phyloP scores from a whole-genome alignment of 2,797 vertebrate species.

The Cichlasoma orientale region DNA sequence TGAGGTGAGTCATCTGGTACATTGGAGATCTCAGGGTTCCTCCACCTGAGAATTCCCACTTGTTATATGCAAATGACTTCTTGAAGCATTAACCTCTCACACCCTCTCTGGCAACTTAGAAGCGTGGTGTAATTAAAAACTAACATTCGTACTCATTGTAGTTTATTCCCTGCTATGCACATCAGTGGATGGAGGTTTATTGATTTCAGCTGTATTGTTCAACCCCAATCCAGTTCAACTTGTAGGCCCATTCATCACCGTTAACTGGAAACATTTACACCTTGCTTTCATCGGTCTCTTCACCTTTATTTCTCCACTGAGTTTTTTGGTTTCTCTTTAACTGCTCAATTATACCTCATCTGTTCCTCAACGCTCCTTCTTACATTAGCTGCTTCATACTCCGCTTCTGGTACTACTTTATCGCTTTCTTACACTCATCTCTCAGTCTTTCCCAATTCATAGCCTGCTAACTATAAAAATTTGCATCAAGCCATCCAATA shows the following conservation, averaged over 20 bases:
- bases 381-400: neutral
- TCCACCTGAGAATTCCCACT: neutral
- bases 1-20: neutral
- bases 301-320: neutral
- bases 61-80: slow-evolving; percentile 10
- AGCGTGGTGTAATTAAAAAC: slow-evolving; percentile 1
- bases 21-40: neutral
- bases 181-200: neutral
- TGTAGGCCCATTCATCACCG: neutral
- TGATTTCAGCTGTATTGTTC: neutral
- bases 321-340: neutral
- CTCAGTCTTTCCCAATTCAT: slow-evolving; percentile 18
- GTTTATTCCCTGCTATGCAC: neutral
- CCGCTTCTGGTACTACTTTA: slow-evolving; percentile 8
- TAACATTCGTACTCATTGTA: neutral
- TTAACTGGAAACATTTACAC: neutral
- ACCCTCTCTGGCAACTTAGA: neutral
- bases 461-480: slow-evolving; percentile 56
- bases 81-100: neutral
- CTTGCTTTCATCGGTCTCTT: neutral
- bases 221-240: neutral
- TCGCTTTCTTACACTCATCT: neutral
- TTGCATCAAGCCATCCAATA: slow-evolving; percentile 23
- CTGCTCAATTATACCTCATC: neutral
- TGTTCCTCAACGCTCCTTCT: neutral